Percentiles rank a stretch among this genome's conserved stretches.
These are phyloP conservation scores for Eucriotettix oculatus DNA, from an alignment of 2,888 invertebrate genomes.

Conservation along the genomic window DNA sequence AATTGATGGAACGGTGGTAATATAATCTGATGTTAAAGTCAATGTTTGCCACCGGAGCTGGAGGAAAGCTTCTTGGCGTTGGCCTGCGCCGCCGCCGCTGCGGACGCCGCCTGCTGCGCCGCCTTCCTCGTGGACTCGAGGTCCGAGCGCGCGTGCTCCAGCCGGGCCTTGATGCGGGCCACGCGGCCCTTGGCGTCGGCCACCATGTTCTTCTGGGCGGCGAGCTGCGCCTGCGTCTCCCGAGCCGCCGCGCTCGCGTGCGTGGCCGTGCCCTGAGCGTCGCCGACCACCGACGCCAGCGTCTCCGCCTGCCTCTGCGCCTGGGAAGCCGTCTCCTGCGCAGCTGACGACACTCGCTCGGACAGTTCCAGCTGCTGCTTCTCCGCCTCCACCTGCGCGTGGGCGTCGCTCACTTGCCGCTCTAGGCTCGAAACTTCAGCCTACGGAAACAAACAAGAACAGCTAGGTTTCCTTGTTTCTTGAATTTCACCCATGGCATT, in stretches of 20 bases:
- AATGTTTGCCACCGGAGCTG: too few relatives aligned
- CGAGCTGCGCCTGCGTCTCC: slow-evolving; percentile 57
- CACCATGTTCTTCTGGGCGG: slow-evolving; percentile 63
- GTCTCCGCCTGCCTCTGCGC: slow-evolving; percentile 23
- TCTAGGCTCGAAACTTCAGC: slow-evolving; percentile 28
- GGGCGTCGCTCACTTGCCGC: slow-evolving; percentile 56
- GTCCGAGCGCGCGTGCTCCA: slow-evolving; percentile 51
- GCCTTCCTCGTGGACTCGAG: slow-evolving; percentile 59
- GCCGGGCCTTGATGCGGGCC: slow-evolving; percentile 46
- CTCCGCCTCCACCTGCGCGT: slow-evolving; percentile 49
- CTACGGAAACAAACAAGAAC: background rate
- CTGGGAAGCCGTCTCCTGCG: slow-evolving; percentile 52
- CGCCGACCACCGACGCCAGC: slow-evolving; percentile 33
- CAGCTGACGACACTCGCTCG: slow-evolving; percentile 49
- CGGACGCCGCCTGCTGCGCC: slow-evolving; percentile 44
- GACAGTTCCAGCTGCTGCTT: slow-evolving; percentile 57
- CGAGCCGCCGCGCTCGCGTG: slow-evolving; percentile 57
- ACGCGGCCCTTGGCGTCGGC: slow-evolving; percentile 53
- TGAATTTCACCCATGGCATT: too few relatives aligned
- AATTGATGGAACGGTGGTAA: too few relatives aligned
- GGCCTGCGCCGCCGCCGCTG: slow-evolving; percentile 56
- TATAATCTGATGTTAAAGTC: too few relatives aligned
- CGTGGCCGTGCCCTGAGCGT: slow-evolving; percentile 58
- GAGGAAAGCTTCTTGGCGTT: slow-evolving; percentile 31
- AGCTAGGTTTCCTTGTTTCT: too few relatives aligned